A percentile compares a stretch with the other conserved stretches of the same genome.
These are phyloP conservation scores for Acrocyrtus sp. DNA, from an alignment of 2,888 invertebrate species.

Conservation along the genomic window DNA sequence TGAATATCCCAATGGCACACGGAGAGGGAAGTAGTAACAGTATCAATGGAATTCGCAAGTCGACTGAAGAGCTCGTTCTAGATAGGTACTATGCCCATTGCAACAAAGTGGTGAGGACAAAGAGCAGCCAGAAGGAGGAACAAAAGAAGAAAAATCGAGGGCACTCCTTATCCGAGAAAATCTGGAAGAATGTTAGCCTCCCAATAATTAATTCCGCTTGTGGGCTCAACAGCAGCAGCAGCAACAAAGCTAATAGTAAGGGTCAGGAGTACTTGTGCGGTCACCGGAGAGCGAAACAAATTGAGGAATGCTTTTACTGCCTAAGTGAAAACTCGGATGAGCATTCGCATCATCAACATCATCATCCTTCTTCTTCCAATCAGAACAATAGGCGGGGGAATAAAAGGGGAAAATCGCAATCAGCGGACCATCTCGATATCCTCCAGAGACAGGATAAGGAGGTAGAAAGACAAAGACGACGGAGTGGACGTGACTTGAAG, in stretches of 20 bases:
- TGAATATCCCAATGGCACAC: conserved; percentile 28
- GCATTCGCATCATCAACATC: conserved; percentile 13
- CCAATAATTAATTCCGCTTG: conserved; percentile 35
- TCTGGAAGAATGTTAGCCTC: conserved; percentile 29
- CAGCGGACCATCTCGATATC: not conserved
- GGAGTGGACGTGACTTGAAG: conserved; percentile 24
- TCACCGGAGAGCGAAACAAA: conserved; percentile 36
- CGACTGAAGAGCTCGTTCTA: conserved; percentile 26
- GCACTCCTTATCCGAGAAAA: conserved; percentile 20
- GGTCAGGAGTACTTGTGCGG: conserved; percentile 4
- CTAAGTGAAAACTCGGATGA: not conserved
- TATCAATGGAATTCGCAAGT: conserved; percentile 4
- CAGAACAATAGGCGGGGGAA: not conserved
- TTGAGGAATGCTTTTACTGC: conserved; percentile 36
- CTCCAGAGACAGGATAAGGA: not conserved
- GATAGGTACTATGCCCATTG: conserved; percentile 44
- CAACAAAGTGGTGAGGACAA: conserved; percentile 25
- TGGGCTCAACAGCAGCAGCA: not conserved
- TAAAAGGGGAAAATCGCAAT: not conserved
- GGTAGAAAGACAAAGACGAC: not conserved
- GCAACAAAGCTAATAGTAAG: not conserved
- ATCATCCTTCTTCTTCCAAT: too few relatives aligned
- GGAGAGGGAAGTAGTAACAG: not conserved
- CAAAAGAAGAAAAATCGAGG: conserved; percentile 8
- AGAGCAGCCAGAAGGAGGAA: too few relatives aligned